Base-by-base conservation (phyloP, 2,888 invertebrate genomes). In the Ochropacha duplaris region DNA sequence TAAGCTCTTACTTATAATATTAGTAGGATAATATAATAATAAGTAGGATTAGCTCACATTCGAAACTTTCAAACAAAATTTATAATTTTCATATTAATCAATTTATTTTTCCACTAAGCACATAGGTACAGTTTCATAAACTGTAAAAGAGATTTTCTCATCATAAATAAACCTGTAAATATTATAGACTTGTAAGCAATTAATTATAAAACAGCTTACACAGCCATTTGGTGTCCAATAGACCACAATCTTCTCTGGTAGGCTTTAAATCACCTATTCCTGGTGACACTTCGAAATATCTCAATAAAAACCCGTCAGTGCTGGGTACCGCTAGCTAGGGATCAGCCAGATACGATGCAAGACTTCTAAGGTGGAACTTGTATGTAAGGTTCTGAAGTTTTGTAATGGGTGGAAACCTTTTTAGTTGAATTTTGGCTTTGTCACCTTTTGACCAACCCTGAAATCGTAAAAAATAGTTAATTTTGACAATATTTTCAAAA, bases 231-330 rank as follows among this genome's bases (percentile, higher is more conserved):
- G 54, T 39, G 55, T 51, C 36, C 51, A 58, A 57, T 58, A 58
- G 55, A 61, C 57, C 52, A 58, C 54, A 57, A 56, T 54, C 56
- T 52, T 57, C 54, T 51, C 19, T 49, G 24, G 39, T n/a, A 49
- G 34, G 51, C 57, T 54, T n/a, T 57, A 61, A 60, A 60, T 58
- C 60, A 55, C 34, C 49, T 55, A 54, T 49, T 9, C 16, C 19
- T 19, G 19, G 54, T 61, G 67, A 65, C 61, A 62, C 62, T 62
- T 66, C 66, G 71, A 78, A 76, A 75, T 78, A 78, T 76, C 76
- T 78, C 71, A 71, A 81, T 79, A 87, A 86, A 86, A 87, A 87
- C 73, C 69, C 65, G 78, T 72, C 75, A 70, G 65, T 60, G 55
- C 50, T 34, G 36, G 57, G 52, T 39, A 54, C 58, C 56, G 55